Percentiles rank a stretch among this genome's conserved stretches.
Evolutionary conservation across 2,888 invertebrate species (phyloP).

Genomic region (Drosophila kambysellisi): DNA sequence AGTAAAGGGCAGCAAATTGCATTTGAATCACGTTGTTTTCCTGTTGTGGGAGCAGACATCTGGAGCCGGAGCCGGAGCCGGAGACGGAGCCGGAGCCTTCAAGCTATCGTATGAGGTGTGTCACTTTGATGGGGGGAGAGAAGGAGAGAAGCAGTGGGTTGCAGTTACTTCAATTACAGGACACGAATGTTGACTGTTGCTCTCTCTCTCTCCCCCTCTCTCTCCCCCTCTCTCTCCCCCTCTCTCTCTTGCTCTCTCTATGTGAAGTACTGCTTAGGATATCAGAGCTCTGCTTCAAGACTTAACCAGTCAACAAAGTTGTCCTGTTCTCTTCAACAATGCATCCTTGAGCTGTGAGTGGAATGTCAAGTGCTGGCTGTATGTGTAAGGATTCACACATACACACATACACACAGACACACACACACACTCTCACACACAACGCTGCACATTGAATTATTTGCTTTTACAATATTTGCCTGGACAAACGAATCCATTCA

Average conservation of each 20-base stretch:
- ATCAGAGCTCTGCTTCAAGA: constrained; percentile 7
- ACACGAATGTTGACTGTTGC: constrained; percentile 7
- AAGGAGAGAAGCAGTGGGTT: not conserved
- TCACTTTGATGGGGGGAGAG: too few species aligned
- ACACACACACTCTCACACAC: not conserved
- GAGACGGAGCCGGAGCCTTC: not conserved
- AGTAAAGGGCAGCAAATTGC: constrained; percentile 75
- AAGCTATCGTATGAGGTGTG: not conserved
- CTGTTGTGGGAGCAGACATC: constrained; percentile 15
- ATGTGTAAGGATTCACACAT: constrained; percentile 12
- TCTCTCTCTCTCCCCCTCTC: not conserved
- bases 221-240: too few species aligned
- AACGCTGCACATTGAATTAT: constrained; percentile 13
- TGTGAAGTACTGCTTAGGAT: constrained; percentile 9
- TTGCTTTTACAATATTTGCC: not conserved
- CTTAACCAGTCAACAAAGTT: constrained; percentile 3
- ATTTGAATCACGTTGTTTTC: constrained; percentile 77
- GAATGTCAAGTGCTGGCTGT: constrained; percentile 14
- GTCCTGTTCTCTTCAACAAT: constrained; percentile 3
- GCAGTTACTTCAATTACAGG: not conserved
- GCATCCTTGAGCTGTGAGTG: constrained; percentile 23
- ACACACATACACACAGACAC: not conserved
- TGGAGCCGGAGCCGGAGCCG: too few species aligned
- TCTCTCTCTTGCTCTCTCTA: not conserved
- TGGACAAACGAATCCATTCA: not conserved